Conservation (phyloP, 2,113 vertebrate species). For the Engraulis encrasicolus region DNA sequence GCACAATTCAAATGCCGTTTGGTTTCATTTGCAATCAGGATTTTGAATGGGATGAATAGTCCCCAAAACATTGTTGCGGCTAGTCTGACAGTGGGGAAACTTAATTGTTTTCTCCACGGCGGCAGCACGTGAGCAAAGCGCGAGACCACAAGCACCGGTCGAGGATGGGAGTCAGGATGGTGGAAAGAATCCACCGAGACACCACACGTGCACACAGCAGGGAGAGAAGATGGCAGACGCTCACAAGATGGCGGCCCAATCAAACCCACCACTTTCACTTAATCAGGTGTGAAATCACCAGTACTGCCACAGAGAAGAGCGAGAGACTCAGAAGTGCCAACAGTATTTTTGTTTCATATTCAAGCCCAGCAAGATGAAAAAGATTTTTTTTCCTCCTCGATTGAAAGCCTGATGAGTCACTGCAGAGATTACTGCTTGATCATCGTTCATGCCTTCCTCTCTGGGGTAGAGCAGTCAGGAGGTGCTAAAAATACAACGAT, state of each 20-base stretch:
- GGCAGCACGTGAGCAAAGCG: too few species aligned
- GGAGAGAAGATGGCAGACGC: constrained; percentile 4
- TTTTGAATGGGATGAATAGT: too few species aligned
- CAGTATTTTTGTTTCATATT: neutral
- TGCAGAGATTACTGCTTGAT: neutral
- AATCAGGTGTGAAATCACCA: neutral
- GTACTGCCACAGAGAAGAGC: neutral
- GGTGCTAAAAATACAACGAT: constrained; percentile 1
- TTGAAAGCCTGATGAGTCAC: neutral
- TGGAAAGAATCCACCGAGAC: too few species aligned
- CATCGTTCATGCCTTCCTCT: neutral
- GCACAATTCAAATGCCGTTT: too few species aligned
- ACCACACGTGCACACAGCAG: too few species aligned
- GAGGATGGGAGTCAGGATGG: too few species aligned
- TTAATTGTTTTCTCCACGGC: too few species aligned
- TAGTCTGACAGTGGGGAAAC: too few species aligned
- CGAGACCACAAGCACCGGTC: too few species aligned
- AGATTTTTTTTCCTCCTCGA: neutral
- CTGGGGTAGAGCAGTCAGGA: neutral
- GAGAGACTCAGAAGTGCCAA: constrained; percentile 11
- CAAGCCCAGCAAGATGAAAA: too few species aligned
- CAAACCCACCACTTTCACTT: neutral
- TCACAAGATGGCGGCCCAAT: constrained; percentile 34
- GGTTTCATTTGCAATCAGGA: too few species aligned
- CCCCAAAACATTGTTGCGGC: too few species aligned